These are phyloP conservation scores for Agraylea sexmaculata DNA, from an alignment of 1,140 invertebrate genomes.

Conservation along the genomic window DNA sequence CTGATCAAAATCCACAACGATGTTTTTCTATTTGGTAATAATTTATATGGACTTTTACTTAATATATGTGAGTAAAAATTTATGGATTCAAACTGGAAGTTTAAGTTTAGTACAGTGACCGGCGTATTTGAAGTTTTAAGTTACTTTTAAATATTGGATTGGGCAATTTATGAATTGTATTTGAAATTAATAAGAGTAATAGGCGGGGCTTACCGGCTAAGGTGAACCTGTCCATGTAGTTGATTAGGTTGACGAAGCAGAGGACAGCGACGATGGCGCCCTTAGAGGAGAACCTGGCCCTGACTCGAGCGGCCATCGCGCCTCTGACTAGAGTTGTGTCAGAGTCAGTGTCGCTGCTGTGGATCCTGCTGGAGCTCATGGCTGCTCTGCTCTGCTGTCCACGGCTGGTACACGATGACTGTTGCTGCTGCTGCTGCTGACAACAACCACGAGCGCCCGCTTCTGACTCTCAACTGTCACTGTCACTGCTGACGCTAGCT, in stretches of 20 bases:
- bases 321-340: constrained; percentile 8
- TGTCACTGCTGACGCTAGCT: no score
- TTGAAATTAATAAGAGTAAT: not conserved
- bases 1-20: no score
- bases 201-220: constrained; percentile 73
- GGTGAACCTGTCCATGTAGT: constrained; percentile 97
- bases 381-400: not conserved
- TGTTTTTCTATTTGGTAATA: no score
- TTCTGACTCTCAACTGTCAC: no score
- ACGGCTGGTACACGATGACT: not conserved
- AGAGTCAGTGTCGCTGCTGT: constrained; percentile 5
- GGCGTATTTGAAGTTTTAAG: no score
- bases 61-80: no score
- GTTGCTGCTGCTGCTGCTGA: not conserved
- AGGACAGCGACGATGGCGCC: constrained; percentile 60
- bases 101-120: no score
- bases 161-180: not conserved
- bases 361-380: not conserved
- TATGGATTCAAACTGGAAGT: no score
- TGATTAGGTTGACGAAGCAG: constrained; percentile 90
- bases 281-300: constrained; percentile 2
- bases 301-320: not conserved
- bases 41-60: no score
- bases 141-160: no score
- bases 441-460: not conserved